phyloP scores from a whole-genome alignment of 2,797 vertebrate genomes.

The Sebastes vulpes region DNA sequence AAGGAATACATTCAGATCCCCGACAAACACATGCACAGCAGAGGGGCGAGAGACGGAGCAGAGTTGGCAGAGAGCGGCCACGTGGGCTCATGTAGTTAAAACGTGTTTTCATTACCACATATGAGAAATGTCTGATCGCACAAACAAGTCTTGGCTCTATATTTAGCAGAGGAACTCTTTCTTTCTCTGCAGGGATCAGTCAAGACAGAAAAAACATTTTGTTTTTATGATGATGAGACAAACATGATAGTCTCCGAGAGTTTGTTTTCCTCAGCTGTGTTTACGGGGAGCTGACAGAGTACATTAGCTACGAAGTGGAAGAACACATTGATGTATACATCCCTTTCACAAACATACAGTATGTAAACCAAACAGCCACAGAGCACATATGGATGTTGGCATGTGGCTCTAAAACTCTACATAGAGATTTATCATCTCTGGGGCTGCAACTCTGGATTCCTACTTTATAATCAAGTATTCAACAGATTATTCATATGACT shows the following conservation, averaged over 20 bases:
- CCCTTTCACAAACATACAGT: neutral
- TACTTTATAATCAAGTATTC: neutral
- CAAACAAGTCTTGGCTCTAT: conserved; percentile 22
- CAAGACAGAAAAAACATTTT: conserved; percentile 8
- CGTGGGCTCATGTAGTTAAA: conserved; percentile 2
- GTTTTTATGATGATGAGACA: conserved; percentile 1
- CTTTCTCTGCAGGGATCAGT: neutral
- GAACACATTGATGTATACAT: conserved; percentile 6
- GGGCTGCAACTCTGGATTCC: neutral
- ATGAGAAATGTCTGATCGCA: conserved; percentile 19
- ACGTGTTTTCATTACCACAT: conserved; percentile 42
- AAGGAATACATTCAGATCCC: neutral
- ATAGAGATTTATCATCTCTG: neutral
- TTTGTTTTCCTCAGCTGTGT: conserved; percentile 21
- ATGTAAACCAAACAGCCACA: conserved; percentile 4
- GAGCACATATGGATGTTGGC: neutral
- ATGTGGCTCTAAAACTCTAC: conserved; percentile 3
- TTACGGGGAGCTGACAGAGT: conserved; percentile 23
- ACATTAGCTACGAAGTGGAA: conserved; percentile 3
- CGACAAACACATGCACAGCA: conserved; percentile 1
- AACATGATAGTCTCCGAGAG: neutral
- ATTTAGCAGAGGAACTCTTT: conserved; percentile 5
- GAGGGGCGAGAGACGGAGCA: neutral
- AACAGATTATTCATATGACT: neutral
- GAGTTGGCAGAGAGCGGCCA: conserved; percentile 10